These are phyloP conservation scores for Epinephelus malabaricus DNA, from an alignment of 2,797 vertebrate genomes.

Conservation along the genomic window DNA sequence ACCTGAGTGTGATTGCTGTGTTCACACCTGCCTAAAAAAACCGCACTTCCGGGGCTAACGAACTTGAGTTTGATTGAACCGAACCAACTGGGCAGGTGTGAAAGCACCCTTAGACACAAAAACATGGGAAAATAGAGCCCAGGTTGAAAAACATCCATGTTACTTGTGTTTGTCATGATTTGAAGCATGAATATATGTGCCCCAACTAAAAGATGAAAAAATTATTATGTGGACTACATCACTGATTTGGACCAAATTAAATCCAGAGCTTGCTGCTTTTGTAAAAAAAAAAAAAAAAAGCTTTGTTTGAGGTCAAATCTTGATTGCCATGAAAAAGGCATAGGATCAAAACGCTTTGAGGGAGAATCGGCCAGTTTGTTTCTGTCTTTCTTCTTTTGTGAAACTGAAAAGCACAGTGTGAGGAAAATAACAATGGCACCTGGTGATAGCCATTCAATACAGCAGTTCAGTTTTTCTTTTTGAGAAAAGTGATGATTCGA, in stretches of 20 bases:
- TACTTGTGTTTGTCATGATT: neutral
- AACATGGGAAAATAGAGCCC: no score
- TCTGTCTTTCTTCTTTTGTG: neutral
- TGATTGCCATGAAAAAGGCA: neutral
- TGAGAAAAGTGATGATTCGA: neutral
- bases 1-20: no score
- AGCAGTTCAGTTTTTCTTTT: neutral
- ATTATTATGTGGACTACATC: neutral
- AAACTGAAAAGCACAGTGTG: neutral
- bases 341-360: neutral
- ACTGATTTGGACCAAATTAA: neutral
- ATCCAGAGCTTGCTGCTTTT: neutral
- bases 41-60: no score
- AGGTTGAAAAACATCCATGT: no score
- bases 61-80: no score
- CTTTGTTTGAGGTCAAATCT: neutral
- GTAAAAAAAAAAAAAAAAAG: neutral
- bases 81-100: no score
- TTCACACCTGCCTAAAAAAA: no score
- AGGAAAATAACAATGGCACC: neutral
- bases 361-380: neutral
- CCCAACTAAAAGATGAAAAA: neutral
- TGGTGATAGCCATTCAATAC: neutral
- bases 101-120: no score
- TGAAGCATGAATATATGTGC: neutral